Evolutionary conservation across 2,113 vertebrate species (phyloP).

Genomic region (Perca fluviatilis): DNA sequence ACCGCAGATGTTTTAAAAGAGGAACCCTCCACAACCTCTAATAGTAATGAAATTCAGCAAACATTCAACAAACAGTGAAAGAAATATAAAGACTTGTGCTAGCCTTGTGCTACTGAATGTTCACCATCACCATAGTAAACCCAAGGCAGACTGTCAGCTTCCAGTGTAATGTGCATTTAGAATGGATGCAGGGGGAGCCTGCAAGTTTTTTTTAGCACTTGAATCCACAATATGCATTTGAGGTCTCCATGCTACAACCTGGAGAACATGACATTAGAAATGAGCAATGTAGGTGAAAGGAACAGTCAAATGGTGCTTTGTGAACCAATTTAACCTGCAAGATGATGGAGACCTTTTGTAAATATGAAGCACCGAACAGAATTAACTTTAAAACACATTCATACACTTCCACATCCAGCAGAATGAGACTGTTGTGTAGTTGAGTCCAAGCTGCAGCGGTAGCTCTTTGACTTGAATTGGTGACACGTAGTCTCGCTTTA

Average conservation of each 20-base stretch:
- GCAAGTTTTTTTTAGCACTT: neutral
- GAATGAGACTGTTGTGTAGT: neutral
- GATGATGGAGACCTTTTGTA: neutral
- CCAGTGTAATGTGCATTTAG: neutral
- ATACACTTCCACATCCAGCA: neutral
- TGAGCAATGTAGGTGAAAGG: neutral
- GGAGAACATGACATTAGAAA: neutral
- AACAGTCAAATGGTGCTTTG: neutral
- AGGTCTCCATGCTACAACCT: neutral
- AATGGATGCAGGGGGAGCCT: neutral
- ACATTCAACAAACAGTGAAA: neutral
- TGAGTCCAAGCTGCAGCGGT: neutral
- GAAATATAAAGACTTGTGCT: conserved; percentile 4
- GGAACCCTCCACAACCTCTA: neutral
- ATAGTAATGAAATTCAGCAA: conserved; percentile 22
- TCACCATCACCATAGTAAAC: conserved; percentile 10
- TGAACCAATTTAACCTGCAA: neutral
- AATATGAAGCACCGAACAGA: neutral
- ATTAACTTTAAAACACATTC: neutral
- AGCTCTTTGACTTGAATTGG: neutral
- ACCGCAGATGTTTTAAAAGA: conserved; percentile 5
- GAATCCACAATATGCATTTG: neutral
- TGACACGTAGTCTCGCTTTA: neutral
- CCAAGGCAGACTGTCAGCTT: neutral
- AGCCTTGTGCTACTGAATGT: neutral